Evolutionary conservation across 2,797 vertebrate genomes (phyloP), one percentile per base, ranked within the genome.

Genomic region (Coccyzus lansbergi): DNA sequence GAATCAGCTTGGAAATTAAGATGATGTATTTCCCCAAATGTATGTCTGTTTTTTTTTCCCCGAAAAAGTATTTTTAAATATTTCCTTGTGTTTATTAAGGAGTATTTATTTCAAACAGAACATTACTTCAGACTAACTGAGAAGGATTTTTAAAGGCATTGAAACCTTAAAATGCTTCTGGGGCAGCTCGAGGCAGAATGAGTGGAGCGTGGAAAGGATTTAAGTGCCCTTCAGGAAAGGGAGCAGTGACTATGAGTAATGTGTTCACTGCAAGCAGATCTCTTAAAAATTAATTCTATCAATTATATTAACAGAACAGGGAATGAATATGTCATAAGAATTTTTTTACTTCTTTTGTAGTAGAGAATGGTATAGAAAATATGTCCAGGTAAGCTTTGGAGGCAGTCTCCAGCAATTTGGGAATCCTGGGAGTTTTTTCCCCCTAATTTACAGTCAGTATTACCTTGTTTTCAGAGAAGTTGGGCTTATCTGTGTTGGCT

Each of bases 211-310:
- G 51, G 64, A 84, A 56, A 62, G 65, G 63, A 65, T 85, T 79
- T 52, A 48, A 63, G 9, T 52, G 36, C 51, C 40, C 38, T 55
- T 63, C 36, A 64, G 51, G 33, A 90, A 36, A 38, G 24, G 56
- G 59, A 80, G 68, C 74, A 58, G 3, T 49, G 69, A 29, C 65
- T 76, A 7, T 33, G 52, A 19, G 36, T 26, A 83, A 58, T 26
- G 19, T 53, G 29, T 65, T 77, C 0, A 0, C 52, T 83, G 31
- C 52, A 78, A 70, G 60, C 0, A 0, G 38, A 63, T 87, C 93
- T 91, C 2, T 58, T 51, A 38, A 84, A 86, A 89, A 83, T 78
- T 44, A 51, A 31, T 77, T 88, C 9, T 85, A 83, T 26, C 18
- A 17, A 19, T 69, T 90, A 53, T 12, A 16, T 69, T 71, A 62